Evolutionary conservation across 2,113 vertebrate genomes (phyloP).

Genomic region (Grantiella picta): DNA sequence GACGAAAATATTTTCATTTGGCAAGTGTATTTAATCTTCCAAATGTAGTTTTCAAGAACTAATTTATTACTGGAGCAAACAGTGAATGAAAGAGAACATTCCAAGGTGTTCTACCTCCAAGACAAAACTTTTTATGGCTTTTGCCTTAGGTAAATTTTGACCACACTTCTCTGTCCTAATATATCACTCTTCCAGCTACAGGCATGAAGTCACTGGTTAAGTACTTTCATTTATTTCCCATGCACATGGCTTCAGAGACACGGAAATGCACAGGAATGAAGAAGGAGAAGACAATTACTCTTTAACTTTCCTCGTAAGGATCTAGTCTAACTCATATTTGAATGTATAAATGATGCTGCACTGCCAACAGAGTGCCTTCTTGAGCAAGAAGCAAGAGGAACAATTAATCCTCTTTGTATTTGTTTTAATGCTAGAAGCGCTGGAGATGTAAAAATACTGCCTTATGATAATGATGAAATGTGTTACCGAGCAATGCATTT

Average conservation of each 20-base stretch:
- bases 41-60: background rate
- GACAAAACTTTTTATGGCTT: background rate
- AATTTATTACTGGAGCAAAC: background rate
- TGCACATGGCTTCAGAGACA: background rate
- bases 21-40: background rate
- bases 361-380: background rate
- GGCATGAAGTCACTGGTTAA: background rate
- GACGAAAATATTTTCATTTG: background rate
- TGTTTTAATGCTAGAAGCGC: background rate
- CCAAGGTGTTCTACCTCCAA: background rate
- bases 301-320: background rate
- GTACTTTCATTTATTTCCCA: background rate
- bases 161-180: background rate
- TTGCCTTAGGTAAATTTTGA: background rate
- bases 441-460: slow-evolving; percentile 14
- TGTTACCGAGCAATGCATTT: slow-evolving; percentile 5
- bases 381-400: background rate
- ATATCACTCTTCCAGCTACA: background rate
- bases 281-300: background rate
- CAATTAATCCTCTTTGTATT: background rate
- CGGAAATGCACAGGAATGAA: background rate
- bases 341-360: background rate
- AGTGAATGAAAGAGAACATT: background rate
- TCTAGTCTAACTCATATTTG: background rate
- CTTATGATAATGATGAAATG: slow-evolving; percentile 44